A percentile compares a stretch with the other conserved stretches of the same genome.
Conservation (phyloP, 2,888 invertebrate genomes). For the Lasioglossum oenotherae region DNA sequence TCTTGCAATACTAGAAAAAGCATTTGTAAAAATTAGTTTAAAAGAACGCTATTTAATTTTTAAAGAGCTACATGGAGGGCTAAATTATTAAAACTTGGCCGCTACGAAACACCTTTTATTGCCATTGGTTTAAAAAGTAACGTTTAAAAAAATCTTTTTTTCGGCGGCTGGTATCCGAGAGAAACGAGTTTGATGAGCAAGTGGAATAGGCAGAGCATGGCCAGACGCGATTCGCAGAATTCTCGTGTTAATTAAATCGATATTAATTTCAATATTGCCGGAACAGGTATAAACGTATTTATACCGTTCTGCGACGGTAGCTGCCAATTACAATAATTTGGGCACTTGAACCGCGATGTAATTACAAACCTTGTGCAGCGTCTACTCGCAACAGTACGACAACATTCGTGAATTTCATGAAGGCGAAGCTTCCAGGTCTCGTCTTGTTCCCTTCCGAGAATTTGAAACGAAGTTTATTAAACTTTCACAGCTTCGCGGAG, state of each 20-base stretch:
- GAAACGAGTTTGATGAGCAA: neutral
- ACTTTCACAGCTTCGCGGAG: neutral
- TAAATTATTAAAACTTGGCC: too few species aligned
- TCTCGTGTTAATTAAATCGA: neutral
- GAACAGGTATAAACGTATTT: neutral
- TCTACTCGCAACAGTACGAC: neutral
- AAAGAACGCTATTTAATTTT: too few species aligned
- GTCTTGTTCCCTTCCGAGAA: neutral
- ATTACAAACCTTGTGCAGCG: neutral
- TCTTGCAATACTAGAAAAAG: too few species aligned
- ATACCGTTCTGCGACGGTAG: neutral
- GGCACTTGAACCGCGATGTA: neutral
- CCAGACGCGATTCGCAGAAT: too few species aligned
- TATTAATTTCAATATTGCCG: neutral
- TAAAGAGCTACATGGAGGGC: too few species aligned
- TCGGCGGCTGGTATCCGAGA: neutral
- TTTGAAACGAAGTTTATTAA: slow-evolving; percentile 1
- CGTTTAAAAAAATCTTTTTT: neutral
- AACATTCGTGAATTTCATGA: neutral
- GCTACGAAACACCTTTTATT: too few species aligned
- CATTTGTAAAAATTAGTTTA: too few species aligned
- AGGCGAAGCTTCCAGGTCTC: neutral
- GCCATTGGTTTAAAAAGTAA: too few species aligned
- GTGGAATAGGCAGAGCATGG: neutral
- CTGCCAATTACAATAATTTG: slow-evolving; percentile 11